Base-by-base conservation (phyloP, 2,888 invertebrate species). In the Chrysina gloriosa region DNA sequence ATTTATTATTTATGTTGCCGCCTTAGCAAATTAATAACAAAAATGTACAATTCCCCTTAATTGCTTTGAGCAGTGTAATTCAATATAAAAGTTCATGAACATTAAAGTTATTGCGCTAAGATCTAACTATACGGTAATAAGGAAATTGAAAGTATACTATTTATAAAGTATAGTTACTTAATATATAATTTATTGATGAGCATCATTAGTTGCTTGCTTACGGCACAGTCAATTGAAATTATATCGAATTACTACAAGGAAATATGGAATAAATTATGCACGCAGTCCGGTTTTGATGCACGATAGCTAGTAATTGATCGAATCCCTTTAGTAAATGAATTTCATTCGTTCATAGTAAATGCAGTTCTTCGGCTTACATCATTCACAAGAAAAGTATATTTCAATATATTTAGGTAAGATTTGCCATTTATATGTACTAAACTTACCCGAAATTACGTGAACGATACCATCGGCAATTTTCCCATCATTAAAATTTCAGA, bases 391-490 rank as follows among this genome's bases (percentile, higher is more conserved):
- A n/a, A 14, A n/a, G 36, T 36, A 11, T n/a, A 36, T 36, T 36
- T 36, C 36, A 36, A n/a, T 36, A 36, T 14, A 4, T 36, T 5
- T 19, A 19, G 19, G 14, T 23, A 4, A 21, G 5, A 29, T 52
- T 29, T 16, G 29, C 7, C 25, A 19, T 25, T 31, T 52, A 27
- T n/a, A n/a, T n/a, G 31, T 52, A 19, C 31, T 52, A 19, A 52
- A n/a, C 31, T 52, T 14, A 31, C 52, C 31, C 31, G 52, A 16
- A 52, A 52, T 52, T 52, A 31, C 19, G 19, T 19, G 31, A 31
- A 52, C 25, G 52, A 52, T 52, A 31, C 1, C 52, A 31, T 31
- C 52, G 52, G 31, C 2, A 52, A 23, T 52, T 52, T 52, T 52
- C 29, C 50, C 29, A 52, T 29, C 29, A 29, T 52, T 52, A 52